Base-by-base conservation (phyloP, 2,113 vertebrate species). In the Glaucidium brasilianum region DNA sequence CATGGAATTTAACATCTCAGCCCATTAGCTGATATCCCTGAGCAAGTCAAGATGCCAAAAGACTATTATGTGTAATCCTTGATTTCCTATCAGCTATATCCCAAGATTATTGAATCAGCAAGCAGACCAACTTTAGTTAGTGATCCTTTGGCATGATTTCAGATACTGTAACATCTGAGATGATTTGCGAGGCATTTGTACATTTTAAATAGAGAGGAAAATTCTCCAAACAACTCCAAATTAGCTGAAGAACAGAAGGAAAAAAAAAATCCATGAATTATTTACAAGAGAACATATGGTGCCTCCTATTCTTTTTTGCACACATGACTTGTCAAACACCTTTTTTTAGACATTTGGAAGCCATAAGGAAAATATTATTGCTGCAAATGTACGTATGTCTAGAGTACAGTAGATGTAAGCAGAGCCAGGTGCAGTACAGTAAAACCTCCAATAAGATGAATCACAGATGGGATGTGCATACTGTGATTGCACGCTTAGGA, bases 11-110 rank as follows among this genome's bases (percentile, higher is more conserved):
- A 93, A 39, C 34, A 53, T 82, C 45, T 80, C 85, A 83, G 53
- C 47, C 82, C 50, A 79, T 91, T 95, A 96, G 52, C 67, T 77
- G 66, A 39, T 89, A 74, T 69, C 72, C 74, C 67, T 88, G 62
- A 92, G 69, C 37, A 85, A 69, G 37, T 55, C 49, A 90, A 87
- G 66, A 84, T 85, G 76, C 81, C 73, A 72, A 72, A 87, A 92
- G 56, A 83, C 60, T 45, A 45, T 92, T 94, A 43, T 25, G 6
- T 86, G 56, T 72, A 81, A 94, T 88, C 75, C 92, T 78, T 93
- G 76, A 78, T 91, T 97, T 98, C 89, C 67, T 84, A 73, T 90
- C n/a, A 76, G 71, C 72, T 88, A 23, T 37, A 63, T 53, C 52
- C 83, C 23, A 67, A 69, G 81, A 84, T 90, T 94, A 94, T 78